A percentile compares a stretch with the other conserved stretches of the same genome.
These are phyloP conservation scores for Psettodes erumei DNA, from an alignment of 2,113 vertebrate species.

Conservation along the genomic window DNA sequence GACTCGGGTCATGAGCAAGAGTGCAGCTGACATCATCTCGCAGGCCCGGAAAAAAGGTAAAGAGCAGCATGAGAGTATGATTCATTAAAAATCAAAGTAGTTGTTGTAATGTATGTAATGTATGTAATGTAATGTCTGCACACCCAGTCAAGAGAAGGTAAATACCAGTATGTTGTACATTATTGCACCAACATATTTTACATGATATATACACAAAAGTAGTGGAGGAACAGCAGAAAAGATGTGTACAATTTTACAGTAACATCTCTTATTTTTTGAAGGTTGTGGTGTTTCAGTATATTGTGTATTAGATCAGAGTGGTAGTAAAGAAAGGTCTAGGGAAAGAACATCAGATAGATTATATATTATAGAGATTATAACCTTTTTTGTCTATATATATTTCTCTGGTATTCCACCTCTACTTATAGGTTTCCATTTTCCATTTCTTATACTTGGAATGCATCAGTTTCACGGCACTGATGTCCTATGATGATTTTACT, in stretches of 20 bases:
- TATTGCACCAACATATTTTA: not conserved
- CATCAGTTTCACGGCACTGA: not conserved
- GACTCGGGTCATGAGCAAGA: slow-evolving; percentile 99
- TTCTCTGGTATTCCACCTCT: not conserved
- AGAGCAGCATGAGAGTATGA: no score
- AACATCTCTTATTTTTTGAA: not conserved
- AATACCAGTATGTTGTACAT: not conserved
- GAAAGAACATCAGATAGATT: no score
- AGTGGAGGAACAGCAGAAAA: not conserved
- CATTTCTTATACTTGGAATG: slow-evolving; percentile 2
- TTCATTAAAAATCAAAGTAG: no score
- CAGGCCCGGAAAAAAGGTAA: slow-evolving; percentile 97
- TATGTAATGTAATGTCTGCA: not conserved
- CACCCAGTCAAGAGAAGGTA: no score
- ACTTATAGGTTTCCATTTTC: slow-evolving; percentile 1
- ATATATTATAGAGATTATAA: no score
- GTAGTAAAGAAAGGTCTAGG: no score
- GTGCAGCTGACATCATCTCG: slow-evolving; percentile 96
- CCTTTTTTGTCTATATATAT: not conserved
- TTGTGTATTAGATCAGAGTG: not conserved
- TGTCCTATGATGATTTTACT: slow-evolving; percentile 32
- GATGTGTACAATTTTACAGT: not conserved
- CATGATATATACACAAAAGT: not conserved
- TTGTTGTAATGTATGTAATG: not conserved
- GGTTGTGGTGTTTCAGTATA: not conserved